Conservation (phyloP, 2,113 vertebrate genomes). For the Oreochromis aureus region DNA sequence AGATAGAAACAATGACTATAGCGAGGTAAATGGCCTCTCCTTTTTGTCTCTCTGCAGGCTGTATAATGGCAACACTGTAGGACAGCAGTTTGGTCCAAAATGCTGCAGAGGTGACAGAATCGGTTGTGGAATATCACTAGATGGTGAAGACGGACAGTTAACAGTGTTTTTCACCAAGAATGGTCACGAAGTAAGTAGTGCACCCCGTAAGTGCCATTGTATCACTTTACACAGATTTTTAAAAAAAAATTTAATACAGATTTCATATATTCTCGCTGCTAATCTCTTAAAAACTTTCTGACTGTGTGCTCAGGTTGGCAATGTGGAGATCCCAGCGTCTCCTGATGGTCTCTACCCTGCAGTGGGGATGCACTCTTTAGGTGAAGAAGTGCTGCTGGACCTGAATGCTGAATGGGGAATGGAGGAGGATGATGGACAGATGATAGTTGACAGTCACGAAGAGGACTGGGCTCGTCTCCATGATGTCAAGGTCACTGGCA, state of each 20-base stretch:
- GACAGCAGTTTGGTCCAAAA: conserved; percentile 91
- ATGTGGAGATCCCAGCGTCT: conserved; percentile 78
- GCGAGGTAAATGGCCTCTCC: not conserved
- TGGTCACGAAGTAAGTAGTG: conserved; percentile 80
- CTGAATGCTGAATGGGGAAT: conserved; percentile 82
- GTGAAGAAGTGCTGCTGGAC: conserved; percentile 89
- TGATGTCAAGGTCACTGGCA: conserved; percentile 83
- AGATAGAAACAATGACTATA: not conserved
- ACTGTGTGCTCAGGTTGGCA: conserved; percentile 67
- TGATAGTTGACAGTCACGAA: conserved; percentile 94
- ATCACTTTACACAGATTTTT: not conserved
- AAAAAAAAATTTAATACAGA: too few species aligned
- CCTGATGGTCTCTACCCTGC: conserved; percentile 87
- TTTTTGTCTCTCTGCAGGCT: conserved; percentile 67
- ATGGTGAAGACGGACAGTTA: conserved; percentile 83
- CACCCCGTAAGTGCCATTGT: not conserved
- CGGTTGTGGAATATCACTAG: conserved; percentile 86
- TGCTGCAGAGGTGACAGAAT: conserved; percentile 89
- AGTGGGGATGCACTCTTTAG: conserved; percentile 89
- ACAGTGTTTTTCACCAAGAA: conserved; percentile 96
- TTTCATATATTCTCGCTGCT: not conserved
- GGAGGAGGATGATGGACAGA: conserved; percentile 85
- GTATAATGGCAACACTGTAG: conserved; percentile 87
- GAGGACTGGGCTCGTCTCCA: conserved; percentile 90
- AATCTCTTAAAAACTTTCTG: not conserved